A percentile compares a stretch with the other conserved stretches of the same genome.
phyloP scores from a whole-genome alignment of 2,888 invertebrate genomes.

The Conus canariensis region DNA sequence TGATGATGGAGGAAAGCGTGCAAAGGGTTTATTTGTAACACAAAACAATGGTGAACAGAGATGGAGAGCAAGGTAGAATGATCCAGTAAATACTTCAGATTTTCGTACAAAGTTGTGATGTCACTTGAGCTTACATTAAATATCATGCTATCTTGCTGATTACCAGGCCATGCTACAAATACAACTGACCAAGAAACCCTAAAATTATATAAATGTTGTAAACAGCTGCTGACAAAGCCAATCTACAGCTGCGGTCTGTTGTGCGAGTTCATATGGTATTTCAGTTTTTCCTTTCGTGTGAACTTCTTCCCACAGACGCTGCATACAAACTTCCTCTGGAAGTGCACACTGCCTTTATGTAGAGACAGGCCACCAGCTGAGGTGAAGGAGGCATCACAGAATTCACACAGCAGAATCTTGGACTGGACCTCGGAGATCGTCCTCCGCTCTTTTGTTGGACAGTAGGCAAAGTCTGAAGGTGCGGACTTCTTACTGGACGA shows the following conservation, averaged over 20 bases:
- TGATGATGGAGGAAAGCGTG: neutral
- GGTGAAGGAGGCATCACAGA: conserved; percentile 29
- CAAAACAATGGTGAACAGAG: too few relatives aligned
- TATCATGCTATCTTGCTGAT: too few relatives aligned
- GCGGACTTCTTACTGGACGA: neutral
- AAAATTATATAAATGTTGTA: too few relatives aligned
- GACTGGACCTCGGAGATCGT: neutral
- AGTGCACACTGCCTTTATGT: conserved; percentile 20
- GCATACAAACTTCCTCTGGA: conserved; percentile 29
- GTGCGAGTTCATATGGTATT: conserved; percentile 1
- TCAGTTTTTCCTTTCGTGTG: conserved; percentile 28
- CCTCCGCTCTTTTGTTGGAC: neutral
- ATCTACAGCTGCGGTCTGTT: neutral
- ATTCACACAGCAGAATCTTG: conserved; percentile 33
- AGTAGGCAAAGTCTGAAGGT: neutral
- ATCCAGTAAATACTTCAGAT: too few relatives aligned
- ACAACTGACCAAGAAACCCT: too few relatives aligned
- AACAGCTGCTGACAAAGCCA: neutral
- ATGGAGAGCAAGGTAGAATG: too few relatives aligned
- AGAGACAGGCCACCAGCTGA: conserved; percentile 21
- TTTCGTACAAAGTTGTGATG: too few relatives aligned
- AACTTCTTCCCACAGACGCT: conserved; percentile 14
- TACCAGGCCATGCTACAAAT: too few relatives aligned
- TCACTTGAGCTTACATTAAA: too few relatives aligned
- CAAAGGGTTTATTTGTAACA: too few relatives aligned